Base-by-base conservation (phyloP, 2,113 vertebrate genomes). In the Pao palembangensis region DNA sequence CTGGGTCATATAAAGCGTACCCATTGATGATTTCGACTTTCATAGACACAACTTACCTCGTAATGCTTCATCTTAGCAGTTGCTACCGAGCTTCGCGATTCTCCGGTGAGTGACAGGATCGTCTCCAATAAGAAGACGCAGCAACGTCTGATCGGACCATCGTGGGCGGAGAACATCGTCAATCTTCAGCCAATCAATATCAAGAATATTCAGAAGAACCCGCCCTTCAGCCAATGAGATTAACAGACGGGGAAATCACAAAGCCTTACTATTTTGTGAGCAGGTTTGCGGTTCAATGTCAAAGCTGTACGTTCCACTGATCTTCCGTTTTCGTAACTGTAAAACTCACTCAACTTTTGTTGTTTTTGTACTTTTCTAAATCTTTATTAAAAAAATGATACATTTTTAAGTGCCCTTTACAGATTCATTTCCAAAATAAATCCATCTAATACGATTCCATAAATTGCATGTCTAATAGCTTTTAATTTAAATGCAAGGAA, bases 61-160 rank as follows among this genome's bases (percentile, higher is more conserved):
- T 91, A 91, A 78, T 92, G 91, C 91, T 92, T 92, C 91, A 92
- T 92, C 78, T 84, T 85, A 71, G 58, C 83, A 83, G 76, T 66
- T 64, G n/a, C 64, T 64, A 64, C 55, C 71, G 61, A 71, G 79
- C 83, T 77, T 82, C 83, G 80, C 60, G 64, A 81, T 74, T 51
- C 65, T 59, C 19, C 19, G 25, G 18, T 82, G 82, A 82, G 49
- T 77, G 83, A 87, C 84, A 74, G 51, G 1, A 1, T 14, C 17
- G 0, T 6, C 8, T 60, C 88, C 90, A 91, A 91, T 90, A 80
- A 80, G 43, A 34, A 25, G 4, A 44, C 28, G 38, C 41, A 55
- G 38, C 49, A 56, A 18, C 57, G 6, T 28, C 58, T 13, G 46
- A 17, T 21, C 56, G 54, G 51, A 25, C 42, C 18, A 43, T 7